Conservation (phyloP, 2,888 invertebrate species). For the Phengaris arion region DNA sequence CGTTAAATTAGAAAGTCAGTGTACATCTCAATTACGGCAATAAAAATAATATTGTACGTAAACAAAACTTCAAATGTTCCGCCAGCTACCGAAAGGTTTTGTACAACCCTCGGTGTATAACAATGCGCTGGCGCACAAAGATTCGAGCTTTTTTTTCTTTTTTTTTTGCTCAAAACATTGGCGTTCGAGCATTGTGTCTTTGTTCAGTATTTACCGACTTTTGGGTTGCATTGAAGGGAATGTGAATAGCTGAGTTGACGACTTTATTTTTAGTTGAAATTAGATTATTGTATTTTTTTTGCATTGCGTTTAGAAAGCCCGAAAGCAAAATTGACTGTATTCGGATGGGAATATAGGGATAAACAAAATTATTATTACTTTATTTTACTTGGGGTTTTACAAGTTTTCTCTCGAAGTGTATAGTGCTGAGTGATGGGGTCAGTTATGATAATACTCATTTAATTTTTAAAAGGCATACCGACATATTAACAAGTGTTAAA, state of each 20-base stretch:
- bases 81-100: conserved; percentile 75
- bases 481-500: too few relatives aligned
- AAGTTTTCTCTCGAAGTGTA: too few relatives aligned
- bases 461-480: too few relatives aligned
- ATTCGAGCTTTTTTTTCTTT: neutral
- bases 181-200: conserved; percentile 73
- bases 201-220: conserved; percentile 77
- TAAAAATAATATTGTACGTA: conserved; percentile 76
- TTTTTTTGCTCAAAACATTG: conserved; percentile 76
- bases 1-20: conserved; percentile 63
- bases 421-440: too few relatives aligned
- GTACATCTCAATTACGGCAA: conserved; percentile 66
- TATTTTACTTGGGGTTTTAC: too few relatives aligned
- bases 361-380: neutral
- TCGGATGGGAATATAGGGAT: neutral
- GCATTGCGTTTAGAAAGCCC: neutral
- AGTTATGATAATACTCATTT: too few relatives aligned
- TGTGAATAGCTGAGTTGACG: conserved; percentile 21
- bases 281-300: conserved; percentile 9
- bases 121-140: conserved; percentile 36
- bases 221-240: conserved; percentile 67
- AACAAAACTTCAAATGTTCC: conserved; percentile 57
- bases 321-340: neutral
- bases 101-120: conserved; percentile 61
- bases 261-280: conserved; percentile 21